Evolutionary conservation across 1,140 invertebrate genomes (phyloP), one percentile per base, ranked within the genome.

Genomic region (Drosophila athabasca): DNA sequence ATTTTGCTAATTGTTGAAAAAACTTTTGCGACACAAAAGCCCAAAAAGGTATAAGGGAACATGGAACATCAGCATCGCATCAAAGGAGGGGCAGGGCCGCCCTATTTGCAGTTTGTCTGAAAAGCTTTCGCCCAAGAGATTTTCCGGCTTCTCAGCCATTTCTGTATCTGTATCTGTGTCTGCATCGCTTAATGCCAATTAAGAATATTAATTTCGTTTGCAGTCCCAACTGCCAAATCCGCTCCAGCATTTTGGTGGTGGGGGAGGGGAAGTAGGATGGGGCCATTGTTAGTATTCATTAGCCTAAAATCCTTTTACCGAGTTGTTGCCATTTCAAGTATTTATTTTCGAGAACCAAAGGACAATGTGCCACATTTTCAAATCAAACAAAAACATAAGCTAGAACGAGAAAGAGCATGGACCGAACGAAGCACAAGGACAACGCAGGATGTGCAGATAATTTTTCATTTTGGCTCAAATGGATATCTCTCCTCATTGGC

Each of bases 121-220:
- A 39, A 39, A 39, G 58, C 48, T 41, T 46, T 51, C 29, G 29
- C 15, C 24, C 43, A 7, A 31, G 31, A 31, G 31, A 31, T 31
- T 31, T 31, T 31, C 31, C 8, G 31, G 31, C 3, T 31, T 8
- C 8, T 8, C 31, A 31, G 31, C 2, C 31, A 3, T 31, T 31
- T 31, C 31, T 9, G 31, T 9, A 8, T 64, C 24, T 26, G 0
- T 26, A 2, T 66, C 43, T 52, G 9, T 15, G 13, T 24, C 35
- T 9, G n/a, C 41, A 8, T 77, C 73, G 77, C 68, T 77, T 85
- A 85, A 88, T 87, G 82, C 78, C 82, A 87, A 87, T 88, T 87
- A 87, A 66, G 74, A 78, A 82, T 87, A 87, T 87, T 87, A 82
- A 87, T 82, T 85, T 88, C 70, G 69, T 76, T 82, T 85, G 82